Conservation (phyloP, 2,888 invertebrate genomes). For the Lissonota sp. region DNA sequence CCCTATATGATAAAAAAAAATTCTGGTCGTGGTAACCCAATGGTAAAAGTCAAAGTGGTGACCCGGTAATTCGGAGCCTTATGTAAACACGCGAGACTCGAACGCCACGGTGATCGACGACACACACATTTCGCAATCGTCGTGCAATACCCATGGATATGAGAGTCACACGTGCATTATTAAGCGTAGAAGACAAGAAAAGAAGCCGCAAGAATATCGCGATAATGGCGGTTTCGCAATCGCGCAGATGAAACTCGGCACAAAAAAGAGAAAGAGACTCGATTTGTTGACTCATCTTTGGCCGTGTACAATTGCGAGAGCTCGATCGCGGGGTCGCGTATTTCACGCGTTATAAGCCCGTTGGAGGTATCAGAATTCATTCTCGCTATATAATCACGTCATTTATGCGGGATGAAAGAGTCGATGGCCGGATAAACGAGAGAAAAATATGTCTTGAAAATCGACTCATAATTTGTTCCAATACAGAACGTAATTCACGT, state of each 20-base stretch:
- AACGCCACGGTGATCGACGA: slow-evolving; percentile 40
- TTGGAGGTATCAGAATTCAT: not conserved
- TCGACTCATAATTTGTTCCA: slow-evolving; percentile 17
- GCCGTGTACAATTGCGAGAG: slow-evolving; percentile 19
- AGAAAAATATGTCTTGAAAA: not conserved
- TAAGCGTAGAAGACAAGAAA: not conserved
- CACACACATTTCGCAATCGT: slow-evolving; percentile 46
- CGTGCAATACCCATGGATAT: slow-evolving; percentile 20
- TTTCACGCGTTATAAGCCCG: too few species aligned
- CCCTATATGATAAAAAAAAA: too few species aligned
- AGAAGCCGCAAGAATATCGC: slow-evolving; percentile 23
- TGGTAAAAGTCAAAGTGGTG: slow-evolving; percentile 22
- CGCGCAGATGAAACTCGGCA: slow-evolving; percentile 20
- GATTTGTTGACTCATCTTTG: slow-evolving; percentile 25
- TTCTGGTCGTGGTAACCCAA: too few species aligned
- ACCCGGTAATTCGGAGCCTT: slow-evolving; percentile 6
- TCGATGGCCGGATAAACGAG: not conserved
- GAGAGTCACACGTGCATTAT: not conserved
- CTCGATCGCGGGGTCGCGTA: slow-evolving; percentile 5
- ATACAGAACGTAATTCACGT: not conserved
- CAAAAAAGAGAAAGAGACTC: not conserved
- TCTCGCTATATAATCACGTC: not conserved
- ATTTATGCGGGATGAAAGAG: too few species aligned
- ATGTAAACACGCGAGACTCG: slow-evolving; percentile 1
- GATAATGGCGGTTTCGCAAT: slow-evolving; percentile 49